A percentile compares a stretch with the other conserved stretches of the same genome.
Evolutionary conservation across 1,140 invertebrate species (phyloP).

Genomic region (Lordiphosa collinella): DNA sequence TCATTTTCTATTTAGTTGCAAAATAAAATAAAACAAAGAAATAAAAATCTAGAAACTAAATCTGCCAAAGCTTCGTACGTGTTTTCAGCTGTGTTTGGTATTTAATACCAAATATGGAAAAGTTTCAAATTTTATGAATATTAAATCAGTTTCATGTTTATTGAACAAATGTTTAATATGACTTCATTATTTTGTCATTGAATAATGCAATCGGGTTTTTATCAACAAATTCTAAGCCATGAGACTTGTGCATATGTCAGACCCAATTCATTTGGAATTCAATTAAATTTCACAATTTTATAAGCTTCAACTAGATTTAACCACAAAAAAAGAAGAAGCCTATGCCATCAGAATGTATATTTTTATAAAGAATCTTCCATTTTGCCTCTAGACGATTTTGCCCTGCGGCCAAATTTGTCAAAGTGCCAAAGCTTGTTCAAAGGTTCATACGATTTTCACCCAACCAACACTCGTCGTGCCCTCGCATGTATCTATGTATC

Average conservation of each 20-base stretch:
- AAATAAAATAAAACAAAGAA: slow-evolving; percentile 32
- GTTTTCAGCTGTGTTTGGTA: slow-evolving; percentile 28
- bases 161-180: too few relatives aligned
- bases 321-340: too few relatives aligned
- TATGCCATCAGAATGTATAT: too few relatives aligned
- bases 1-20: slow-evolving; percentile 70
- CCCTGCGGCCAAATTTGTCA: neutral
- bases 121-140: neutral
- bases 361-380: neutral
- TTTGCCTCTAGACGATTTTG: neutral
- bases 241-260: too few relatives aligned
- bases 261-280: too few relatives aligned
- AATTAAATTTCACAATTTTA: too few relatives aligned
- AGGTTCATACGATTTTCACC: slow-evolving; percentile 63
- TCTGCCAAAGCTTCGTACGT: slow-evolving; percentile 19
- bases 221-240: too few relatives aligned
- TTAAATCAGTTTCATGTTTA: too few relatives aligned
- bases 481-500: slow-evolving; percentile 10
- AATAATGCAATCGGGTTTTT: too few relatives aligned
- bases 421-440: slow-evolving; percentile 75
- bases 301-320: too few relatives aligned
- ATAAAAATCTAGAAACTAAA: slow-evolving; percentile 21
- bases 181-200: too few relatives aligned
- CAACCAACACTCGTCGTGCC: neutral
- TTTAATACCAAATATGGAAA: slow-evolving; percentile 20